Conservation (phyloP, 2,888 invertebrate genomes). For the Acleris emargana region DNA sequence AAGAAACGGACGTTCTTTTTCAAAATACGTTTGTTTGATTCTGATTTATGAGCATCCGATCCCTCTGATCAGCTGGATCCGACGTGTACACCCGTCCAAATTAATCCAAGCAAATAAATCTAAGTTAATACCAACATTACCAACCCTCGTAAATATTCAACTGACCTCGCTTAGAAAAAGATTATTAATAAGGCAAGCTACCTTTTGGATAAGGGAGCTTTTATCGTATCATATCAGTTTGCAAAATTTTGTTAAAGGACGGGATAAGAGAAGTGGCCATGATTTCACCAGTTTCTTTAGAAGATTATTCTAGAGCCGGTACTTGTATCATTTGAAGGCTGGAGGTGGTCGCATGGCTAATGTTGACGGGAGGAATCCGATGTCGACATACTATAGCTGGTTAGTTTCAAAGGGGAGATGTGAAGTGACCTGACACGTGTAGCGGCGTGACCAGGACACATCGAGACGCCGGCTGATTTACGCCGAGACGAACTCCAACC, state of each 20-base stretch:
- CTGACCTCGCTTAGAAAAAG: constrained; percentile 43
- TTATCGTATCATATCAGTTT: constrained; percentile 8
- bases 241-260: constrained; percentile 50
- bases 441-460: constrained; percentile 38
- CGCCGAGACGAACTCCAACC: constrained; percentile 41
- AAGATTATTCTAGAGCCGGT: constrained; percentile 38
- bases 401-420: constrained; percentile 48
- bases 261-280: constrained; percentile 6
- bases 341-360: constrained; percentile 43
- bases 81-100: constrained; percentile 43
- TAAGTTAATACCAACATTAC: constrained; percentile 46
- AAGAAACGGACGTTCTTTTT: constrained; percentile 45
- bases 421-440: constrained; percentile 46
- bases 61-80: constrained; percentile 46
- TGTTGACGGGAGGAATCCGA: constrained; percentile 50
- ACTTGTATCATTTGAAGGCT: constrained; percentile 41
- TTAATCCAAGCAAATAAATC: constrained; percentile 52
- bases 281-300: constrained; percentile 35
- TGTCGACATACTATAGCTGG: constrained; percentile 43
- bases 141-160: constrained; percentile 49
- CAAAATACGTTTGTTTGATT: constrained; percentile 55
- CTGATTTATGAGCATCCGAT: constrained; percentile 57
- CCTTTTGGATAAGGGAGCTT: constrained; percentile 15
- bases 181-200: constrained; percentile 22
- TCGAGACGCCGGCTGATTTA: constrained; percentile 46